Base-by-base conservation (phyloP, 1,140 invertebrate species). In the Dendrolimus kikuchii region DNA sequence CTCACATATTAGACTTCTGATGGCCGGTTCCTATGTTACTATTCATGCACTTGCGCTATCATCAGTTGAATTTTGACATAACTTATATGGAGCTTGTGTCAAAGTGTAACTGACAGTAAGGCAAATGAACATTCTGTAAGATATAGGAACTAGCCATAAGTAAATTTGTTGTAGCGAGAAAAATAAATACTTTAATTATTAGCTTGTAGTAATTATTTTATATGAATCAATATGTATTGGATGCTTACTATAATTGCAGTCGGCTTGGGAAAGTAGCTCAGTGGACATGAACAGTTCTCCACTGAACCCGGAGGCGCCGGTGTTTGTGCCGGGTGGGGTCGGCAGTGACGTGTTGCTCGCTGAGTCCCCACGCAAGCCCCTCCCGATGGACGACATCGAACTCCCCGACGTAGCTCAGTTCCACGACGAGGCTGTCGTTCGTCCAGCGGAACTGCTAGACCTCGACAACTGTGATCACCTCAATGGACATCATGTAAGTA, bases 231-330 rank as follows among this genome's bases (percentile, higher is more conserved):
- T 49, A 46, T 38, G 49, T 38, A 53, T 45, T 7, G 0, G 7
- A 46, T 9, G 6, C 6, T 23, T 23, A 37, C 40, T 38, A 10
- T 42, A 4, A 49, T 81, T 81, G 5, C 73, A 86, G 82, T 86
- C 83, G 45, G 81, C 76, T 51, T 86, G 79, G 72, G 81, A 88
- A 78, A 81, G 73, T 54, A 85, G 83, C 68, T 86, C 85, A 47
- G 89, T 89, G 75, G 88, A 90, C 52, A 92, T 92, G 91, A 90
- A 90, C 77, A 93, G 91, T 74, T 93, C 92, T 45, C 91, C 91
- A 46, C 69, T 93, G 62, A 94, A 94, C 79, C 92, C 92, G 0
- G 89, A 94, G 53, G 92, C 93, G 5, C 91, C 91, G 2, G 92
- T 93, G 71, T 94, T 94, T 66, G 87, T 94, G 39, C 90, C 91